Conservation (phyloP, 2,797 vertebrate genomes). For the Sus cebifrons region DNA sequence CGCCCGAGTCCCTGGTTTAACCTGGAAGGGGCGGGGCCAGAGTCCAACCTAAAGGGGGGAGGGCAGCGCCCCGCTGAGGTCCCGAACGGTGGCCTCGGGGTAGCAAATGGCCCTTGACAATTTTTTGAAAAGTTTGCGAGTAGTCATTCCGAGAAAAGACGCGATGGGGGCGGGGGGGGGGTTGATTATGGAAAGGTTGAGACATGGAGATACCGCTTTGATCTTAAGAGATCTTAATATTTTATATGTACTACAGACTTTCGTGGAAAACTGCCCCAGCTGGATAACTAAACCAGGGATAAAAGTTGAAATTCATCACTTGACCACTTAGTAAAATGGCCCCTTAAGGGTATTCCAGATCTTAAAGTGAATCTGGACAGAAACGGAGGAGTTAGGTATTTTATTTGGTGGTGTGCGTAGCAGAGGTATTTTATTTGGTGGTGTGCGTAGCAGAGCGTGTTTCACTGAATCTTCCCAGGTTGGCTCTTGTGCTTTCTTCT, state of each 20-base stretch:
- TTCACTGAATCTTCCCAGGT: not conserved
- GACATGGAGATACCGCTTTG: not conserved
- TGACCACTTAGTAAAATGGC: not conserved
- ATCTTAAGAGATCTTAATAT: not conserved
- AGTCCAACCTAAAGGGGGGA: not conserved
- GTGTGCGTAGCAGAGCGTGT: fast-evolving
- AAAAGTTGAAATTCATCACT: not conserved
- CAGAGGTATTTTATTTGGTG: too few relatives aligned
- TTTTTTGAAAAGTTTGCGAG: conserved; percentile 23
- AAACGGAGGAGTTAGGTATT: not conserved
- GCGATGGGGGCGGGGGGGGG: fast-evolving
- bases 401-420: fast-evolving
- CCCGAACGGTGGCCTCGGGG: fast-evolving
- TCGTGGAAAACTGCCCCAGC: not conserved
- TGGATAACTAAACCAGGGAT: not conserved
- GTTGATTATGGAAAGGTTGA: not conserved
- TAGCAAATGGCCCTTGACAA: not conserved
- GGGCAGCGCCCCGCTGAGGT: not conserved
- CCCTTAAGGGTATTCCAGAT: not conserved
- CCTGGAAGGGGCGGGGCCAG: not conserved
- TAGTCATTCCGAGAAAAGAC: not conserved
- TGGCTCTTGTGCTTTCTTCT: not conserved
- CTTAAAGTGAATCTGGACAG: not conserved
- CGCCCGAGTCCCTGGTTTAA: not conserved
- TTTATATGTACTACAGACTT: not conserved